phyloP scores from a whole-genome alignment of 2,888 invertebrate genomes.

The Luperina testacea region DNA sequence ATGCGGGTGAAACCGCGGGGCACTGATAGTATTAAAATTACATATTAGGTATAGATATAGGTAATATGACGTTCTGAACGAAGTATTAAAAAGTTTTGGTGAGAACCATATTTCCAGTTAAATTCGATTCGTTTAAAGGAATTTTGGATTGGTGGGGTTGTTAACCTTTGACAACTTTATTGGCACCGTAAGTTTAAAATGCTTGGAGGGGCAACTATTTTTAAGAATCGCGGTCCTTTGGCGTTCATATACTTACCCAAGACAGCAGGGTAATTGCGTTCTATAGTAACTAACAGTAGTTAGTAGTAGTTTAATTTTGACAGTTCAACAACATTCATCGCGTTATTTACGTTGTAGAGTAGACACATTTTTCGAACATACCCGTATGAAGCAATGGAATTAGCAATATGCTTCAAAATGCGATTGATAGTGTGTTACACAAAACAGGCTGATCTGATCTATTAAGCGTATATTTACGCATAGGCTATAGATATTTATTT shows the following conservation, averaged over 20 bases:
- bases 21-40: no score
- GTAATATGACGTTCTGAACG: background rate
- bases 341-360: no score
- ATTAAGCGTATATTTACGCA: background rate
- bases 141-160: constrained; percentile 9
- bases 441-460: background rate
- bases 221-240: constrained; percentile 10
- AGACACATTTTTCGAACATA: no score
- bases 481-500: background rate
- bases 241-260: background rate
- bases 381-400: no score
- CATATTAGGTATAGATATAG: no score
- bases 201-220: constrained; percentile 25
- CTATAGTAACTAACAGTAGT: no score
- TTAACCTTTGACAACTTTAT: constrained; percentile 12
- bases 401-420: no score
- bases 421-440: no score
- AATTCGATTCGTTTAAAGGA: constrained; percentile 15
- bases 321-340: no score
- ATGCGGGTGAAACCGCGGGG: no score
- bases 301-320: no score
- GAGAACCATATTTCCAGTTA: background rate
- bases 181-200: constrained; percentile 3
- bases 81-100: background rate
- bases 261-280: background rate